Base-by-base conservation (phyloP, 2,113 vertebrate species). In the Mionectes macconnelli region DNA sequence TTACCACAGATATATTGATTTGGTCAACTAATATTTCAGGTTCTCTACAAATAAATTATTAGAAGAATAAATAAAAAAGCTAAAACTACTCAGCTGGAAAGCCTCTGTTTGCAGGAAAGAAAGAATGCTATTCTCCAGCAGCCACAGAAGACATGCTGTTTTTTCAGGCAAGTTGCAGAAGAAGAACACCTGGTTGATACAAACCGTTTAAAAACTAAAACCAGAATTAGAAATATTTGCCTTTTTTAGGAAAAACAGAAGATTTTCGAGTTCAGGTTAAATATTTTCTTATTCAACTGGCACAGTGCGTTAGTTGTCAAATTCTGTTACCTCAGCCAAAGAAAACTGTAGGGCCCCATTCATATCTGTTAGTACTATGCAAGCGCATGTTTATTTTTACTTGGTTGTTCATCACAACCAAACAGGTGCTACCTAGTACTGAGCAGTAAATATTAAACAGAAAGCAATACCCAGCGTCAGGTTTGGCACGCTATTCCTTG, bases 81-180 rank as follows among this genome's bases (percentile, higher is more conserved):
- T 78, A 93, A 20, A 90, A 82, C 68, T 88, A 80, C 21, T 68
- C 83, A 80, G 77, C 53, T 83, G 59, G 72, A 96, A 95, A 96
- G 83, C 83, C 64, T 95, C 63, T 70, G 33, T 59, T 67, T 94
- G 72, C 37, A 93, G 84, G 82, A 96, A 87, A 84, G 88, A 94
- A 87, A 94, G 89, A 96, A 89, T 79, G 69, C 83, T 95, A 87
- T 40, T 62, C 67, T 82, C 68, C 90, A 96, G 90, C 80, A 95
- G 91, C 72, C 86, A 84, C 44, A 91, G 78, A 96, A 93, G 91
- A 95, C 86, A 93, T 80, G 90, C 81, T 91, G 55, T 75, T 73
- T 95, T 95, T 87, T 94, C 94, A 94, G 90, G 84, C 68, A 95
- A 93, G 89, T 89, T 73, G 63, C 70, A 91, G 90, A 93, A 96